Evolutionary conservation across 2,113 vertebrate species (phyloP), one percentile per base, ranked within the genome.

Genomic region (Hiodon tergisus): DNA sequence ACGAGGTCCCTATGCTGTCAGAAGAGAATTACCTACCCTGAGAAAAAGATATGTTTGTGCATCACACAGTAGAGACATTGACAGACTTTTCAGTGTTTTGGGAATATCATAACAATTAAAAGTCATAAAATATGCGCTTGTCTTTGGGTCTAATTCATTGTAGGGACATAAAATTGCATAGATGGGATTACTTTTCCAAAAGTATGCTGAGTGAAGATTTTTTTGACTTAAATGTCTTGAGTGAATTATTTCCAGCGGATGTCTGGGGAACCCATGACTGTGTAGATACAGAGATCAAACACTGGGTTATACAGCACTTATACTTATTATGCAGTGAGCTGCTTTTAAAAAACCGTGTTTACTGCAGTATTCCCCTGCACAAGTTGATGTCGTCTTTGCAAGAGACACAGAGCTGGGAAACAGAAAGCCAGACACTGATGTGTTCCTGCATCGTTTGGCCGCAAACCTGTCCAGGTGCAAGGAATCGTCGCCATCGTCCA

Each of bases 11-110:
- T 47, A 48, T 8, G 7, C 2, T 60, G 65, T 13, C 46, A 65
- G 11, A 71, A 71, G 47, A 75, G 73, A 73, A 71, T 71, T 46
- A 80, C 62, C 71, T 68, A 59, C 48, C 62, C 11, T 54, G 53
- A 13, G 55, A 13, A 57, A 55, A 69, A n/a, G 75, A 72, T 48
- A 31, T 63, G 16, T 63, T 54, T 31, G 54, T 16, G 54, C 46
- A 17, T 47, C 17, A 1, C 6, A 62, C 60, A 16, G 61, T 8
- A 58, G 48, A 66, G 48, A 48, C 10, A 46, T 65, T 65, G 31
- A 31, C 31, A 31, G 31, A 31, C 31, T 31, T 0, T 0, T 31
- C 31, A 31, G 51, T 69, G 16, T 16, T 54, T 16, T 31, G 4
- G 69, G 16, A 58, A 57, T 16, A 57, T 2, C 31, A 11, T 31